Percentiles rank a stretch among this genome's conserved stretches.
Conservation (phyloP, 2,797 vertebrate species). For the Anguilla marmorata region DNA sequence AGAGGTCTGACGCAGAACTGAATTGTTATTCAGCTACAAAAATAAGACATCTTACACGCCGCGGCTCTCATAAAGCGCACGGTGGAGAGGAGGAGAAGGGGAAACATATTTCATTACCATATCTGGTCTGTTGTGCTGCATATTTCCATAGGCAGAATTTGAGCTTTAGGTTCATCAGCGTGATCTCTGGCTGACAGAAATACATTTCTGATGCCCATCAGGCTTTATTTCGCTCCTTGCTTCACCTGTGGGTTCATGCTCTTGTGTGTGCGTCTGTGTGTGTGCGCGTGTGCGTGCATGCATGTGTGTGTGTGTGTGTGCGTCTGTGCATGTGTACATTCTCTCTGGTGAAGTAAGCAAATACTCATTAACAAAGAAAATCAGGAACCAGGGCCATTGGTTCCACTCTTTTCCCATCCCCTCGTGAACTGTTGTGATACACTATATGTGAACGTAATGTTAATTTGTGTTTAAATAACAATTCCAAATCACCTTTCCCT, state of each 20-base stretch:
- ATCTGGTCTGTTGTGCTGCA: background rate
- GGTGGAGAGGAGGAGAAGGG: background rate
- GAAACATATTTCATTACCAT: slow-evolving; percentile 16
- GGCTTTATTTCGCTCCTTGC: background rate
- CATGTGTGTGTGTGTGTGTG: background rate
- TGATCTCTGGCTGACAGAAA: background rate
- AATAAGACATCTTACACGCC: slow-evolving; percentile 25
- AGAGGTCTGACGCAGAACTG: slow-evolving; percentile 71
- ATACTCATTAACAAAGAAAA: background rate
- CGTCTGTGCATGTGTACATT: background rate
- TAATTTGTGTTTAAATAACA: background rate
- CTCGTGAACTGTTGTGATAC: background rate
- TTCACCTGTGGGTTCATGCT: background rate
- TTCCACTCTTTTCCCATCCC: background rate
- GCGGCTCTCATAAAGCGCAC: slow-evolving; percentile 34
- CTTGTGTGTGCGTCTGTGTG: background rate
- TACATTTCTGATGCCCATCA: background rate
- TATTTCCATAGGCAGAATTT: slow-evolving; percentile 13
- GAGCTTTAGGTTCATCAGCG: background rate
- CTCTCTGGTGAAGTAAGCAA: background rate
- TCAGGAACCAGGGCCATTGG: background rate
- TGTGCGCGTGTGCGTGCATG: background rate
- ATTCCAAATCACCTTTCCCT: background rate
- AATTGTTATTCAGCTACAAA: slow-evolving; percentile 30
- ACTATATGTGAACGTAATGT: background rate